A percentile compares a stretch with the other conserved stretches of the same genome.
These are phyloP conservation scores for Toxostoma redivivum DNA, from an alignment of 2,113 vertebrate genomes.

Conservation along the genomic window DNA sequence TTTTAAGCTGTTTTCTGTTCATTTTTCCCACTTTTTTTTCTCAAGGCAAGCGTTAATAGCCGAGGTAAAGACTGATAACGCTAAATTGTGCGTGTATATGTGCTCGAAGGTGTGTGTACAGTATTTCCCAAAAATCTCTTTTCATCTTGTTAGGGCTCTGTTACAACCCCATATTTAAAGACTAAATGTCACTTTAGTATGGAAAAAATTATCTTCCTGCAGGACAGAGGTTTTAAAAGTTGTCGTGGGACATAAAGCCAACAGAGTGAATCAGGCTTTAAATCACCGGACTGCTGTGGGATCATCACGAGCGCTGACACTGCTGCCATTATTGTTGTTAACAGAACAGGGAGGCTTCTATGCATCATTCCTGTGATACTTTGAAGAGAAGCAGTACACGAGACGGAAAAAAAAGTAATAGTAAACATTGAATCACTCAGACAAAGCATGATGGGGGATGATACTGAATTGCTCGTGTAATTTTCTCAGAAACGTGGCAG, in stretches of 20 bases:
- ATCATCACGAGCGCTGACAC: rapidly evolving
- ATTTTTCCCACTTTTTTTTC: not conserved
- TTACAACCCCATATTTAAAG: not conserved
- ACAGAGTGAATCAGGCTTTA: not conserved
- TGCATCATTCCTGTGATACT: not conserved
- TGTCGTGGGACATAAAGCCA: not conserved
- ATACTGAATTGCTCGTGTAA: not conserved
- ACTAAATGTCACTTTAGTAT: not conserved
- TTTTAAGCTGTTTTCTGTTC: not conserved
- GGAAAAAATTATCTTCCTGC: not conserved
- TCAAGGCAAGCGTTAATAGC: not conserved
- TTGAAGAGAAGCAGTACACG: not conserved
- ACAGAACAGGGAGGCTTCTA: not conserved
- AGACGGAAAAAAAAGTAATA: not conserved
- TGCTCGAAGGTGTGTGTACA: too few relatives aligned
- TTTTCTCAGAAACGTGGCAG: not conserved
- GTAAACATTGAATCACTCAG: not conserved
- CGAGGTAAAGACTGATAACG: not conserved
- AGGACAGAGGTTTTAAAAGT: not conserved
- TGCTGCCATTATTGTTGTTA: not conserved
- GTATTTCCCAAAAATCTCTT: not conserved
- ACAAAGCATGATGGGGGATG: not conserved
- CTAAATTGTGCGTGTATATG: not conserved
- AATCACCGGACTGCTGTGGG: not conserved
- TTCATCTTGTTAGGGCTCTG: not conserved